phyloP scores from a whole-genome alignment of 2,113 vertebrate genomes.

The Silurus asotus region DNA sequence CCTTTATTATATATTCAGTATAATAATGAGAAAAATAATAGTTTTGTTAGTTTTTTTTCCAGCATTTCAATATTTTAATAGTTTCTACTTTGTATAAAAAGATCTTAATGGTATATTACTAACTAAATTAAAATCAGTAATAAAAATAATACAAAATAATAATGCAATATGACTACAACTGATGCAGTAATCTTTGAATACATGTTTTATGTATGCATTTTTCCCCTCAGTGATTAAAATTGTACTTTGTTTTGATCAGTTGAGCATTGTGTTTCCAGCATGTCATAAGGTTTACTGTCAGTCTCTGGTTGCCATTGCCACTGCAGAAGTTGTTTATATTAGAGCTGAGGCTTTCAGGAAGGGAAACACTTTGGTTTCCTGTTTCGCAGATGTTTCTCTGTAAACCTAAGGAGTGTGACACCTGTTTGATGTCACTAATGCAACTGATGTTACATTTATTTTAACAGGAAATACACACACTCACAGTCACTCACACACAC shows the following conservation, averaged over 20 bases:
- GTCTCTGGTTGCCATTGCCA: constrained; percentile 31
- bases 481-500: not conserved
- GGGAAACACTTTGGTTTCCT: constrained; percentile 58
- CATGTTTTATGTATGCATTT: not conserved
- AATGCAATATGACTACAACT: not conserved
- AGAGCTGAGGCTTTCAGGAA: constrained; percentile 10
- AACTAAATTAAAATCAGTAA: not conserved
- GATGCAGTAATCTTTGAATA: not conserved
- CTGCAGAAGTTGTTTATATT: constrained; percentile 31
- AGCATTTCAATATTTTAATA: not conserved
- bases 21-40: not conserved
- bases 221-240: not conserved
- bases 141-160: too few species aligned
- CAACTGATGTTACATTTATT: not conserved
- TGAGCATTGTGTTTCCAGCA: constrained; percentile 40
- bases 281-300: constrained; percentile 2
- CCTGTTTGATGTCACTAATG: constrained; percentile 31
- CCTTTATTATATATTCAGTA: not conserved
- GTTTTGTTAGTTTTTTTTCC: not conserved
- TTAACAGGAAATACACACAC: not conserved
- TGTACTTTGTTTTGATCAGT: not conserved
- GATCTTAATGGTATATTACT: not conserved
- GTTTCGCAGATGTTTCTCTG: constrained; percentile 14
- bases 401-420: constrained; percentile 17
- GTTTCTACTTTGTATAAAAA: too few species aligned